Conservation (phyloP, 1,140 invertebrate genomes). For the Trypoxylus dichotomus region DNA sequence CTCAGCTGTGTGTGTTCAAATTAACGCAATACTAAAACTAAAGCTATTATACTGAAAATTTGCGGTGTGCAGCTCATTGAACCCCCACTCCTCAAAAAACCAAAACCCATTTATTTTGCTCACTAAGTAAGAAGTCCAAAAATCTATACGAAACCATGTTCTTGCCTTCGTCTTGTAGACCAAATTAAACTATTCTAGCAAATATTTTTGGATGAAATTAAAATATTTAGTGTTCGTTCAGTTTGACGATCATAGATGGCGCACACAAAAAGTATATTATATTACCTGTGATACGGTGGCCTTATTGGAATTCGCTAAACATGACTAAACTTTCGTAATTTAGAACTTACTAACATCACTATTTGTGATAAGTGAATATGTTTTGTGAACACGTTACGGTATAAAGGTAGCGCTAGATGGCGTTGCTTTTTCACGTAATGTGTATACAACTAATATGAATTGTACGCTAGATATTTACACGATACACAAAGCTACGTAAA, state of each 20-base stretch:
- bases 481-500: no score
- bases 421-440: no score
- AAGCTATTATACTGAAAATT: neutral
- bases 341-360: constrained; percentile 21
- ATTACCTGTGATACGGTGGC: constrained; percentile 26
- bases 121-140: no score
- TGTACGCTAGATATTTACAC: no score
- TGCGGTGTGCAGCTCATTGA: no score
- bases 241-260: neutral
- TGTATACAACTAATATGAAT: no score
- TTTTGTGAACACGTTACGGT: no score
- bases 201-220: neutral
- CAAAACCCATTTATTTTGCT: no score
- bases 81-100: no score
- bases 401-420: no score
- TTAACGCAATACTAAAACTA: neutral
- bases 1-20: constrained; percentile 20
- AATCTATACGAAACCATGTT: neutral
- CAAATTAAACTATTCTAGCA: neutral
- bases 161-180: neutral
- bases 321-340: neutral
- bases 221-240: no score
- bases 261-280: neutral
- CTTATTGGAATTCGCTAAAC: constrained; percentile 9
- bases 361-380: constrained; percentile 14